phyloP scores from a whole-genome alignment of 2,113 vertebrate species.

The Bostrychus sinensis region DNA sequence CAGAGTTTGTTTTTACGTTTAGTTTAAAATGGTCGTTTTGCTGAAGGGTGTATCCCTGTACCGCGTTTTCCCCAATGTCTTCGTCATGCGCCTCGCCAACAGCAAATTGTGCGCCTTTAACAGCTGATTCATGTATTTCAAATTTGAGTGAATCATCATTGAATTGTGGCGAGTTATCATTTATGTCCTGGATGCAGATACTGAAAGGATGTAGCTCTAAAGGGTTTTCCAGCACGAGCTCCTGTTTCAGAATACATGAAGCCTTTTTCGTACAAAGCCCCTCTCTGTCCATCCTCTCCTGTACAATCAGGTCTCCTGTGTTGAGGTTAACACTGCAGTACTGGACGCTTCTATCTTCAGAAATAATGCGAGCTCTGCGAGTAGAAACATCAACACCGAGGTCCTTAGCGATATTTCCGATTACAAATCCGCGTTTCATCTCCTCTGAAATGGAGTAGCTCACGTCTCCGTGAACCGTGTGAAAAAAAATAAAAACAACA shows the following conservation, averaged over 20 bases:
- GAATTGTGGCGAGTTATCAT: slow-evolving; percentile 69
- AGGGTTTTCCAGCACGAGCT: slow-evolving; percentile 67
- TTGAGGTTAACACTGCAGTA: too few relatives aligned
- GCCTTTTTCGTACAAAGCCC: slow-evolving; percentile 54
- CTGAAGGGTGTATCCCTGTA: slow-evolving; percentile 66
- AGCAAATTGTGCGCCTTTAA: slow-evolving; percentile 59
- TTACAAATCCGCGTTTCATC: slow-evolving; percentile 72
- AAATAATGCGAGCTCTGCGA: slow-evolving; percentile 39
- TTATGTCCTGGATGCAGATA: slow-evolving; percentile 73
- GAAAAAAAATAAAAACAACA: slow-evolving; percentile 13
- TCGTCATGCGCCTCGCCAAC: slow-evolving; percentile 67
- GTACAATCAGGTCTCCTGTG: slow-evolving; percentile 70
- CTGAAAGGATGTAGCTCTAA: slow-evolving; percentile 60
- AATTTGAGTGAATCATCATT: slow-evolving; percentile 27
- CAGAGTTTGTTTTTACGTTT: slow-evolving; percentile 33
- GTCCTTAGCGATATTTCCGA: slow-evolving; percentile 75
- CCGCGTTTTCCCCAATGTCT: slow-evolving; percentile 70
- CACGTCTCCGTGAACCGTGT: slow-evolving; percentile 49
- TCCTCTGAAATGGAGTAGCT: slow-evolving; percentile 70
- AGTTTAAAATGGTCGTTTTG: slow-evolving; percentile 63
- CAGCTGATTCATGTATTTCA: slow-evolving; percentile 64
- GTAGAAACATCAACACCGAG: slow-evolving; percentile 67
- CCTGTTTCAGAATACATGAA: slow-evolving; percentile 64
- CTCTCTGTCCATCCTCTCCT: slow-evolving; percentile 74
- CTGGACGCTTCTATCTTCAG: too few relatives aligned